Conservation (phyloP, 2,888 invertebrate genomes). For the Eurytoma californica region DNA sequence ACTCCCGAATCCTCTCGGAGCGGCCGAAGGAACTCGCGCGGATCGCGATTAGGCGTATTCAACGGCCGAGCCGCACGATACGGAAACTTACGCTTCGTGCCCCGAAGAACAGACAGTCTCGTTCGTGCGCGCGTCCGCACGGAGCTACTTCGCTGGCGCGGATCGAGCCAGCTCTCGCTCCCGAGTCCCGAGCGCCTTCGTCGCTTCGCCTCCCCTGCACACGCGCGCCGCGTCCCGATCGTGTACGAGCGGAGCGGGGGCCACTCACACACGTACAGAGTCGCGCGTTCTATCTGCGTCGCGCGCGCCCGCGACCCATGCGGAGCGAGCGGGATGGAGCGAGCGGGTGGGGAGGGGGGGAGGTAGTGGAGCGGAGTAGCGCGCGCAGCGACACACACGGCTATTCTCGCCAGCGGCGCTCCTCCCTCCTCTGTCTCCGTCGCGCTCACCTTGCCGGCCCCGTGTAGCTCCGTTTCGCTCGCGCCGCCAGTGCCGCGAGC, state of each 20-base stretch:
- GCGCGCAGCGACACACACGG: constrained; percentile 54
- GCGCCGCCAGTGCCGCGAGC: background rate
- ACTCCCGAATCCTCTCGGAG: too few relatives aligned
- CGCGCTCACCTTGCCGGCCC: constrained; percentile 15
- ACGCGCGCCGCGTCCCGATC: too few relatives aligned
- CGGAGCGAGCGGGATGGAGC: background rate
- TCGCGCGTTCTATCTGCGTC: background rate
- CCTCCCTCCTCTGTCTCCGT: constrained; percentile 69
- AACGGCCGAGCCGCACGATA: background rate
- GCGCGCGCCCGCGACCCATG: constrained; percentile 8
- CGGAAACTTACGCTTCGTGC: constrained; percentile 71
- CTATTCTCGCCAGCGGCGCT: constrained; percentile 72
- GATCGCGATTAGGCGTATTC: background rate
- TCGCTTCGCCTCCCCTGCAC: too few relatives aligned
- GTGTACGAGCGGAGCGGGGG: background rate
- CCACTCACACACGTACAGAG: background rate
- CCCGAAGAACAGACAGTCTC: constrained; percentile 72
- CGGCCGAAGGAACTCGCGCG: too few relatives aligned
- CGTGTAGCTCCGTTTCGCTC: constrained; percentile 4
- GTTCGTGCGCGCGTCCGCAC: constrained; percentile 64
- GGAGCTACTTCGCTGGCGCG: constrained; percentile 73
- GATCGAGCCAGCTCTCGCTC: constrained; percentile 58
- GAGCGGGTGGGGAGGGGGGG: constrained; percentile 1
- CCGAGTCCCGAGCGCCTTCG: constrained; percentile 1
- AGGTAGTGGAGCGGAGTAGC: constrained; percentile 7